Conservation (phyloP, 2,888 invertebrate species). For the Drosophila colorata region DNA sequence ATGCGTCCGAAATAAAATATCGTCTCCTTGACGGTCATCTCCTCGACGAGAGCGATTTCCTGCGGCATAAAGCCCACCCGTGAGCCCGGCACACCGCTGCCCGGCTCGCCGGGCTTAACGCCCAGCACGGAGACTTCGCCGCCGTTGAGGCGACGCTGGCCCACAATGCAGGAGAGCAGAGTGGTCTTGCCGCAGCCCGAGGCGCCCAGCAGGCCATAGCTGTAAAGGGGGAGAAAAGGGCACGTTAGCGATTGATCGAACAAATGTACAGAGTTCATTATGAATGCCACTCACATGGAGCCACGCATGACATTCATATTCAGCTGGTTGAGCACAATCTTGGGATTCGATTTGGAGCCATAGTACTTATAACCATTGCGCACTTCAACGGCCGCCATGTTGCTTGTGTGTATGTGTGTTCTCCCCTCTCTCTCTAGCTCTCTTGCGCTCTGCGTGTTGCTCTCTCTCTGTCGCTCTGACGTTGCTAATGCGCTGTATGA, state of each 20-base stretch:
- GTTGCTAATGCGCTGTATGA: constrained; percentile 48
- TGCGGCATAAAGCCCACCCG: constrained; percentile 96
- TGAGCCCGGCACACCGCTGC: constrained; percentile 89
- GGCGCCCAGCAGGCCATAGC: constrained; percentile 94
- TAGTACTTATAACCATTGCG: constrained; percentile 90
- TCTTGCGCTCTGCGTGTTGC: not conserved
- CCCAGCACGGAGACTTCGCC: constrained; percentile 92
- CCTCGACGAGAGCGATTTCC: constrained; percentile 92
- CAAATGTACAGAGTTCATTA: constrained; percentile 38
- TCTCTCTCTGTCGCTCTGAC: constrained; percentile 14
- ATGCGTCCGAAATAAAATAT: constrained; percentile 95
- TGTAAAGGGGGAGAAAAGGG: constrained; percentile 71
- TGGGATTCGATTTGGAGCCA: constrained; percentile 86
- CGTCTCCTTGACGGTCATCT: constrained; percentile 93
- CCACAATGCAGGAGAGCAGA: constrained; percentile 93
- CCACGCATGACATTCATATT: constrained; percentile 91
- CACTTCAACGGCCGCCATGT: constrained; percentile 88
- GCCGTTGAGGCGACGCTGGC: constrained; percentile 89
- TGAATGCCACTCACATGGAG: constrained; percentile 89
- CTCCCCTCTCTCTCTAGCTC: constrained; percentile 7
- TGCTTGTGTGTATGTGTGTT: constrained; percentile 27
- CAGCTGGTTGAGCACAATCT: constrained; percentile 88
- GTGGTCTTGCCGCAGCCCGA: constrained; percentile 97
- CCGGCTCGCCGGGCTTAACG: constrained; percentile 88
- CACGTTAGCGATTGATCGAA: constrained; percentile 16